These are phyloP conservation scores for Seriola aureovittata DNA, from an alignment of 2,113 vertebrate genomes.

Conservation along the genomic window DNA sequence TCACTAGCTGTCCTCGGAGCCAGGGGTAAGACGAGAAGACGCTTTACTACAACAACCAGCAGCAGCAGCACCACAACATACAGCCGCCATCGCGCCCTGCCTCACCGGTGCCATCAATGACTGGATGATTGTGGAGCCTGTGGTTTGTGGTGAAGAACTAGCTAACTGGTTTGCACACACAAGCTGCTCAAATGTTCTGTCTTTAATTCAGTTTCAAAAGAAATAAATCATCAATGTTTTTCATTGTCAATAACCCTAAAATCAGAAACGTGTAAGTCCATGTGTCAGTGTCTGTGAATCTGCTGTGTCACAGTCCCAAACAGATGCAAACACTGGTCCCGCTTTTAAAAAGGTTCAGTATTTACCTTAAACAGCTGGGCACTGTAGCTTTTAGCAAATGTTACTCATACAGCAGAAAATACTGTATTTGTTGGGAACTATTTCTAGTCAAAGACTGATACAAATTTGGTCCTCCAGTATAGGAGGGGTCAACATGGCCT, in stretches of 20 bases:
- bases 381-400: background rate
- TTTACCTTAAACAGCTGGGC: background rate
- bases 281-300: background rate
- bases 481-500: background rate
- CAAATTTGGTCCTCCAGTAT: background rate
- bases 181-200: background rate
- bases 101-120: background rate
- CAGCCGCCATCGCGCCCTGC: background rate
- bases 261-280: no score
- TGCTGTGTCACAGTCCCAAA: background rate
- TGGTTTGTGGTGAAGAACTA: conserved; percentile 11
- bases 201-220: background rate
- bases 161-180: background rate
- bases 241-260: background rate
- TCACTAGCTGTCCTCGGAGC: conserved; percentile 41
- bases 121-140: background rate
- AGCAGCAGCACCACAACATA: conserved; percentile 20
- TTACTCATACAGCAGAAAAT: background rate
- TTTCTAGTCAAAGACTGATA: background rate
- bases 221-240: background rate
- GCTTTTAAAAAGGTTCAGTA: background rate
- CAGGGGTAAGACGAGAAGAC: conserved; percentile 61
- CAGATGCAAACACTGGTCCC: background rate
- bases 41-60: conserved; percentile 28
- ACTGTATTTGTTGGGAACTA: background rate